A percentile compares a stretch with the other conserved stretches of the same genome.
Conservation (phyloP, 2,888 invertebrate species). For the Aphelenchoides bicaudatus region DNA sequence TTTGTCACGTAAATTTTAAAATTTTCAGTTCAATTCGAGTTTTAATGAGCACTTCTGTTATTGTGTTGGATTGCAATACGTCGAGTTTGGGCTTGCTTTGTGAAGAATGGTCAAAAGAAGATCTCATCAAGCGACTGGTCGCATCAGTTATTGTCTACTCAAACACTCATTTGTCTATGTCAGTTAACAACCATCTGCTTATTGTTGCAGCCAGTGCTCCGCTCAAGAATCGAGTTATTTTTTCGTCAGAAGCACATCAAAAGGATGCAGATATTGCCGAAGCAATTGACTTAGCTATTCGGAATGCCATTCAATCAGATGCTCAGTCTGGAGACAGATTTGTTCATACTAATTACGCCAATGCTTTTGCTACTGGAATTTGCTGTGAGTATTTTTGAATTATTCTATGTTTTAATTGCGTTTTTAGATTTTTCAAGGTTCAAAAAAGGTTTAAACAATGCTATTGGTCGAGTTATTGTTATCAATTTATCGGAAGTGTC, state of each 20-base stretch:
- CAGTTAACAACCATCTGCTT: slow-evolving; percentile 27
- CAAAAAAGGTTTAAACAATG: slow-evolving; percentile 16
- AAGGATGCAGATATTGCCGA: neutral
- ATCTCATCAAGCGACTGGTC: slow-evolving; percentile 23
- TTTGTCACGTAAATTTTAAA: neutral
- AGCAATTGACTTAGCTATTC: neutral
- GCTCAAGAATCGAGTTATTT: slow-evolving; percentile 28
- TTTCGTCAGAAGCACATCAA: slow-evolving; percentile 16
- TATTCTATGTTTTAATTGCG: slow-evolving; percentile 2
- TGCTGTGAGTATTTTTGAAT: slow-evolving; percentile 22
- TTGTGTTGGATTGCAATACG: slow-evolving; percentile 34
- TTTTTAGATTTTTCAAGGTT: slow-evolving; percentile 24
- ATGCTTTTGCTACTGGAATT: slow-evolving; percentile 9
- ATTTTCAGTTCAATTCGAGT: neutral
- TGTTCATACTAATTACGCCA: slow-evolving; percentile 14
- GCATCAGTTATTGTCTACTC: slow-evolving; percentile 29
- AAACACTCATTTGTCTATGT: slow-evolving; percentile 31
- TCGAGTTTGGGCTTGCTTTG: slow-evolving; percentile 29
- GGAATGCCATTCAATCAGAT: neutral
- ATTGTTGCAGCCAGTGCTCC: slow-evolving; percentile 27
- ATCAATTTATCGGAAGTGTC: slow-evolving; percentile 86
- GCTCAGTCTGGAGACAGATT: slow-evolving; percentile 3
- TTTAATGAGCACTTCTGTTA: slow-evolving; percentile 25
- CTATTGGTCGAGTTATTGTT: slow-evolving; percentile 38
- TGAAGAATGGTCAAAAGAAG: slow-evolving; percentile 10